Percentiles rank a stretch among this genome's conserved stretches.
phyloP scores from a whole-genome alignment of 1,140 invertebrate genomes.

The Aphidius gifuensis region DNA sequence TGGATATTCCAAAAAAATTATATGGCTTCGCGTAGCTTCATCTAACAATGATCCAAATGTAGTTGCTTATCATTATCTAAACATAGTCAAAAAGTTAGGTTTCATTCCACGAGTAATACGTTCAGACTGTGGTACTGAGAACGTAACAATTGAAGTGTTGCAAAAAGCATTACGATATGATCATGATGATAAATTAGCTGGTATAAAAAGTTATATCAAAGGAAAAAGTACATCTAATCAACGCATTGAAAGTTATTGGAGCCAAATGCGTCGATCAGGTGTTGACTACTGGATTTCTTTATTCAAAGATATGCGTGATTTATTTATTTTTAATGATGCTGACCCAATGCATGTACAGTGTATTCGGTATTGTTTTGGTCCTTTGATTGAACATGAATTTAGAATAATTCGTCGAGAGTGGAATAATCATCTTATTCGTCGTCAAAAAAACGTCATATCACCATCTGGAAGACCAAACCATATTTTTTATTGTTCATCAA shows the following conservation, averaged over 20 bases:
- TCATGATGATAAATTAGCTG: conserved; percentile 14
- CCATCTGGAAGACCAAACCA: conserved; percentile 23
- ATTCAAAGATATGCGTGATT: conserved; percentile 25
- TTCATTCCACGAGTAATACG: conserved; percentile 25
- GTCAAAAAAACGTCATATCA: conserved; percentile 19
- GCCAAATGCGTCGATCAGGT: conserved; percentile 13
- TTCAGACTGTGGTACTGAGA: conserved; percentile 31
- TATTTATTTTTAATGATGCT: conserved; percentile 17
- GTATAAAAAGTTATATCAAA: conserved; percentile 19
- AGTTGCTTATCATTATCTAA: conserved; percentile 34
- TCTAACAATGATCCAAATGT: conserved; percentile 29
- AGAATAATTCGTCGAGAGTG: conserved; percentile 16
- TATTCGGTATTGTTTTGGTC: conserved; percentile 24
- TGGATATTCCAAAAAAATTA: neutral
- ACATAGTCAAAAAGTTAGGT: conserved; percentile 20
- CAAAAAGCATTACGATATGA: conserved; percentile 4
- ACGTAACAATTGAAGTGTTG: conserved; percentile 1
- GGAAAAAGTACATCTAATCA: conserved; percentile 26
- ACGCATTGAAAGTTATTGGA: conserved; percentile 25
- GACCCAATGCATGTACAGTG: conserved; percentile 21
- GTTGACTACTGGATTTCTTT: conserved; percentile 25
- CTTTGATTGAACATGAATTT: conserved; percentile 19
- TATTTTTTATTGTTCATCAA: conserved; percentile 22
- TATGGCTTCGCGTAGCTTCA: neutral
- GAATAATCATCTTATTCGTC: conserved; percentile 23